Base-by-base conservation (phyloP, 2,888 invertebrate species). In the Antheraea yamamai region DNA sequence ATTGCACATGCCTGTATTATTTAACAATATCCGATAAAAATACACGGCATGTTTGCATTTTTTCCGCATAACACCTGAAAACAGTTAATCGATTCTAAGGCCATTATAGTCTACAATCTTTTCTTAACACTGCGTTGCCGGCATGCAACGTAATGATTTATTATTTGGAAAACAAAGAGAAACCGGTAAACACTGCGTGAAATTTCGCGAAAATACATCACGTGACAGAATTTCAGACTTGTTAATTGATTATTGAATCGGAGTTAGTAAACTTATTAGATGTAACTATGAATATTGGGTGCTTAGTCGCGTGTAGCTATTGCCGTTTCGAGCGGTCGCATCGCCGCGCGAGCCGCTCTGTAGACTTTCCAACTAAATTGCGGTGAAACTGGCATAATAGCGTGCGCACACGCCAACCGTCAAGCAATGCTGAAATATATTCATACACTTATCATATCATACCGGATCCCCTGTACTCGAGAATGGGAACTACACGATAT, bases 301-400 rank as follows among this genome's bases (percentile, higher is more conserved):
- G 91, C 90, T 92, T 92, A 91, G 85, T 89, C 88, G 85, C 83
- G 81, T 83, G 82, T 77, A 81, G 85, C 85, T 86, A 89, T 89
- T 89, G 87, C 85, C 90, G 93, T 90, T 87, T 86, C 92, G 91
- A 92, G 88, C 89, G 93, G 91, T 85, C 89, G 92, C 86, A 80
- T 83, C 79, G 77, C 64, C 64, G 64, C 64, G 61, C 61, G 61
- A 23, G 61, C 39, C 39, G 80, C 78, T 82, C 84, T 79, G 77
- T 77, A 83, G 83, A 90, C 93, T 93, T 94, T 94, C 92, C 84
- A 92, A 85, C 87, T 84, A 92, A 91, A 90, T 88, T 87, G 87
- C 85, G 87, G 92, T 89, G 92, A 93, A 94, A 92, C 86, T 88
- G 86, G 90, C 89, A 89, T 88, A 90, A 91, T 88, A 87, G 85